phyloP scores from a whole-genome alignment of 2,888 invertebrate species.

The Gandaritis pyraliata region DNA sequence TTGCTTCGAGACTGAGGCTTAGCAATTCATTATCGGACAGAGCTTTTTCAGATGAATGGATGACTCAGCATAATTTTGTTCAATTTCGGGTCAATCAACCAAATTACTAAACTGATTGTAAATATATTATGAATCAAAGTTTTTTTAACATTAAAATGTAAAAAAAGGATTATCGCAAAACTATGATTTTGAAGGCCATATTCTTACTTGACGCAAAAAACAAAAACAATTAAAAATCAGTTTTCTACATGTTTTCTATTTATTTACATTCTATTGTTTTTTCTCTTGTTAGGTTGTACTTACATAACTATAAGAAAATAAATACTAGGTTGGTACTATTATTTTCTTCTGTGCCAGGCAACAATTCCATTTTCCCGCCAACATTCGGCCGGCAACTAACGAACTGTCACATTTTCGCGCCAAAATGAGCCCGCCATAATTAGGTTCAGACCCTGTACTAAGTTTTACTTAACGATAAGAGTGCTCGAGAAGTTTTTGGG shows the following conservation, averaged over 20 bases:
- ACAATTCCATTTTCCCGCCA: conserved; percentile 57
- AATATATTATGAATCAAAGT: too few species aligned
- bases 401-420: conserved; percentile 75
- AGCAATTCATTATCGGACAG: background rate
- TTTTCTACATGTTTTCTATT: too few species aligned
- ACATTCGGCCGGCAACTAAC: conserved; percentile 62
- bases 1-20: background rate
- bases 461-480: conserved; percentile 44
- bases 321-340: background rate
- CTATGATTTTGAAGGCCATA: too few species aligned
- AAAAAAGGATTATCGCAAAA: too few species aligned
- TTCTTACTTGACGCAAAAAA: too few species aligned
- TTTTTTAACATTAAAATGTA: too few species aligned
- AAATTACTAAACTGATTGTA: too few species aligned
- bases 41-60: background rate
- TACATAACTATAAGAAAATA: too few species aligned
- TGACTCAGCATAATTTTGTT: too few species aligned
- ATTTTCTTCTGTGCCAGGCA: conserved; percentile 21
- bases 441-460: conserved; percentile 59
- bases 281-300: background rate
- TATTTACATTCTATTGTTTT: too few species aligned
- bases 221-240: too few species aligned
- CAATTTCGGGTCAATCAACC: too few species aligned
- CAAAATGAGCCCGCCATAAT: conserved; percentile 71
- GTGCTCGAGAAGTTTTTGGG: conserved; percentile 15